These are phyloP conservation scores for Zalophus californianus DNA, from an alignment of 2,797 vertebrate genomes.

Conservation along the genomic window DNA sequence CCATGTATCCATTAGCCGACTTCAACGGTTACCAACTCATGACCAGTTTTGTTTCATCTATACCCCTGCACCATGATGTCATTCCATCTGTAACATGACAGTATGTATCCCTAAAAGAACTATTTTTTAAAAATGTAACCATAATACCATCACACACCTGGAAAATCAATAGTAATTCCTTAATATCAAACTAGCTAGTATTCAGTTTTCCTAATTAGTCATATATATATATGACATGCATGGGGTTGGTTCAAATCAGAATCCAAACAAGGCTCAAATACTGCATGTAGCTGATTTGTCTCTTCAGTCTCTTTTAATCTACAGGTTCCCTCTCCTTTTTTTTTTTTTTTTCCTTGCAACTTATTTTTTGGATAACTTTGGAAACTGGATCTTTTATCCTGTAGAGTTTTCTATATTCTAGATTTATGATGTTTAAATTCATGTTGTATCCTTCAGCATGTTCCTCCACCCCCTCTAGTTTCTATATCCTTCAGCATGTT, in stretches of 20 bases:
- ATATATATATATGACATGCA: background rate
- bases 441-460: background rate
- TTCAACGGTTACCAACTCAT: background rate
- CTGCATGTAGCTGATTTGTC: background rate
- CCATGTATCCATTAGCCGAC: background rate
- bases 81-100: background rate
- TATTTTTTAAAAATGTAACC: background rate
- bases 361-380: background rate
- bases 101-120: background rate
- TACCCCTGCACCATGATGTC: background rate
- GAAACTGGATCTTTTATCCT: conserved; percentile 35
- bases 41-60: background rate
- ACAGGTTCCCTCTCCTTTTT: background rate
- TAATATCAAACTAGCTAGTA: conserved; percentile 21
- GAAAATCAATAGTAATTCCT: background rate
- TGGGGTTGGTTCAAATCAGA: conserved; percentile 46
- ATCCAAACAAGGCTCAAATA: background rate
- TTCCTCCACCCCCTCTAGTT: background rate
- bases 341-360: background rate
- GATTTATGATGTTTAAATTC: conserved; percentile 20
- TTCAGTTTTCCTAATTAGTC: background rate
- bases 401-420: background rate
- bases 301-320: background rate
- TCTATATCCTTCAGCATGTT: background rate
- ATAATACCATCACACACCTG: background rate